Base-by-base conservation (phyloP, 2,113 vertebrate genomes). In the Cygnus buccinator region DNA sequence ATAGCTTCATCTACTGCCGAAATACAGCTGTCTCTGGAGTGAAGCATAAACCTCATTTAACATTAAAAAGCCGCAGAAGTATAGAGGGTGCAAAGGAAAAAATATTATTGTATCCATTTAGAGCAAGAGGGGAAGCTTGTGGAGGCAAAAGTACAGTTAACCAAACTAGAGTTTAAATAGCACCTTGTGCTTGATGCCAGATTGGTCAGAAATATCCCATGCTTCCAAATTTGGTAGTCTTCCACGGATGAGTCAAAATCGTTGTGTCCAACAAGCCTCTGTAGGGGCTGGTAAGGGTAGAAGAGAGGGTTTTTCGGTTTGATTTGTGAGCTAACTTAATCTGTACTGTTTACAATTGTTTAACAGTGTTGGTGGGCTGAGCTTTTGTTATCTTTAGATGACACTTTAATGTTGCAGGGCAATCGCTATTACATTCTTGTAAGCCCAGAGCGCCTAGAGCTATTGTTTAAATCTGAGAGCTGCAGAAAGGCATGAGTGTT, bases 121-220 rank as follows among this genome's bases (percentile, higher is more conserved):
- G 71, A 94, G 41, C 29, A 87, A 87, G 43, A 67, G 11, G 9
- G 66, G 41, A 96, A 76, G 74, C 67, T 41, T 70, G 37, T 41
- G 46, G 74, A 87, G 41, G 74, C 31, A 85, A 41, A 92, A 89
- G 74, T 26, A 28, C 39, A 91, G 55, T 74, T 92, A 93, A 72
- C 26, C 58, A 96, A 95, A 95, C 11, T 25, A 74, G 72, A 93
- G 82, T 52, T 63, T 87, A 91, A 92, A 92, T 54, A 91, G 50
- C 16, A 82, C 19, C 37, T 77, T 35, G 19, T 62, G 26, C 41
- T 59, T 54, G 28, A 73, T 72, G 66, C 70, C 74, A 94, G 44
- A 75, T 31, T 44, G n/a, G 44, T 82, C 89, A 94, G 50, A 96
- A 93, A 91, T 19, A 91, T 19, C 11, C 73, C 54, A 26, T 23